Percentiles rank a stretch among this genome's conserved stretches.
Evolutionary conservation across 1,140 invertebrate species (phyloP).

Genomic region (Episyrphus balteatus): DNA sequence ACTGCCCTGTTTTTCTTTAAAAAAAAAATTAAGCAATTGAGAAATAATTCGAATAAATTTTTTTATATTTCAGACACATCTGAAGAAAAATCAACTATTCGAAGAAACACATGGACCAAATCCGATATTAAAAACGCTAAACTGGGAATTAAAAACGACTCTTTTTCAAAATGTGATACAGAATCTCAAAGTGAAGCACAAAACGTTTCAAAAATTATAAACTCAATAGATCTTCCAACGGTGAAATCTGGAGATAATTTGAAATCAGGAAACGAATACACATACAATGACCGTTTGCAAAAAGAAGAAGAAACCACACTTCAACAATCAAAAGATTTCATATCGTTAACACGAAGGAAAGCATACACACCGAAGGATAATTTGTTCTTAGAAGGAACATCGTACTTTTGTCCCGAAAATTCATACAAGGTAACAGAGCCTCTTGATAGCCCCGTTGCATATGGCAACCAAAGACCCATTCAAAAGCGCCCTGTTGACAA

Average conservation of each 20-base stretch:
- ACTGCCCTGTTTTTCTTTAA: no score
- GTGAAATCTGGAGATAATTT: slow-evolving; percentile 41
- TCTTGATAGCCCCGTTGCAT: slow-evolving; percentile 27
- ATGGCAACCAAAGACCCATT: slow-evolving; percentile 38
- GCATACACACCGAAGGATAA: slow-evolving; percentile 53
- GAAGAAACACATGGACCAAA: slow-evolving; percentile 74
- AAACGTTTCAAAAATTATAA: slow-evolving; percentile 23
- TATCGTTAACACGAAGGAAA: slow-evolving; percentile 46
- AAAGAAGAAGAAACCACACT: slow-evolving; percentile 37
- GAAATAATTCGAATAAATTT: no score
- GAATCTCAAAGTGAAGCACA: slow-evolving; percentile 31
- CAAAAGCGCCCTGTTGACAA: slow-evolving; percentile 40
- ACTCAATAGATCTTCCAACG: slow-evolving; percentile 22
- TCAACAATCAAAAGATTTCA: slow-evolving; percentile 43
- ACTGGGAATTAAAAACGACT: slow-evolving; percentile 54
- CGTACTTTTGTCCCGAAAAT: slow-evolving; percentile 43
- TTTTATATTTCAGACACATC: no score
- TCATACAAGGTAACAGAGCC: slow-evolving; percentile 25
- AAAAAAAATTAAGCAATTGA: no score
- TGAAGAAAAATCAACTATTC: slow-evolving; percentile 41
- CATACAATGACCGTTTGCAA: slow-evolving; percentile 38
- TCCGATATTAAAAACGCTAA: slow-evolving; percentile 48
- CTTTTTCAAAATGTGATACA: slow-evolving; percentile 45
- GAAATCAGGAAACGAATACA: slow-evolving; percentile 42
- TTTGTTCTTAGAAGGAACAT: slow-evolving; percentile 44